Percentiles rank a stretch among this genome's conserved stretches.
phyloP scores from a whole-genome alignment of 2,797 vertebrate species.

The Siniperca scherzeri region DNA sequence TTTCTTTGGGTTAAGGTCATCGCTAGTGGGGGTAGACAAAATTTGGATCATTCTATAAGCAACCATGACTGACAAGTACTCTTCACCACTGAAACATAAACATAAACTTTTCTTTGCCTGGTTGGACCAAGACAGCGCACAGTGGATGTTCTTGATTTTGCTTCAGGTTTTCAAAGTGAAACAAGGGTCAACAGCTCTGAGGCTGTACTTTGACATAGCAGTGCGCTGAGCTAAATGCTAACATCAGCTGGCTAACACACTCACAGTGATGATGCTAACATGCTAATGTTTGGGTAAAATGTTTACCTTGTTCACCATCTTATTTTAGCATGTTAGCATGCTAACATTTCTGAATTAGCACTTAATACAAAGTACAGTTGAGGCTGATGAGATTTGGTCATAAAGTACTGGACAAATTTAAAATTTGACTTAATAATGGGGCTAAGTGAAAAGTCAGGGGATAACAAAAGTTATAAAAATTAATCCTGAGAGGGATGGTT shows the following conservation, averaged over 20 bases:
- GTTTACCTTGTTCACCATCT: neutral
- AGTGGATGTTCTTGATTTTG: conserved; percentile 5
- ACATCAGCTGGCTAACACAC: neutral
- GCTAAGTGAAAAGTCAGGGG: neutral
- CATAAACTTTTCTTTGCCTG: conserved; percentile 18
- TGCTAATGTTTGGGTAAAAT: neutral
- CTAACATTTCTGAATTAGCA: neutral
- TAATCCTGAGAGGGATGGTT: too few species aligned
- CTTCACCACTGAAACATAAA: conserved; percentile 34
- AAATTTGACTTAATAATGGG: neutral
- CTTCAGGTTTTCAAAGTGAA: conserved; percentile 4
- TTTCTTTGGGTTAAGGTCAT: conserved; percentile 33
- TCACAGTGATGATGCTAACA: neutral
- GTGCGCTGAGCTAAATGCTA: neutral
- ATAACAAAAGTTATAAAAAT: neutral
- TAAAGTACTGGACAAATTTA: neutral
- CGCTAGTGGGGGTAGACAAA: conserved; percentile 3
- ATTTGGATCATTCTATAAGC: conserved; percentile 17
- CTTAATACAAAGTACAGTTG: neutral
- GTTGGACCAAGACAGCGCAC: neutral
- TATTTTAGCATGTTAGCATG: neutral
- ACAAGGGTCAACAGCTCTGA: neutral
- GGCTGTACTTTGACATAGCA: neutral
- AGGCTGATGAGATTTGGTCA: neutral
- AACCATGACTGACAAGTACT: conserved; percentile 37